Conservation (phyloP, 1,140 invertebrate genomes). For the Odontomachus brunneus region DNA sequence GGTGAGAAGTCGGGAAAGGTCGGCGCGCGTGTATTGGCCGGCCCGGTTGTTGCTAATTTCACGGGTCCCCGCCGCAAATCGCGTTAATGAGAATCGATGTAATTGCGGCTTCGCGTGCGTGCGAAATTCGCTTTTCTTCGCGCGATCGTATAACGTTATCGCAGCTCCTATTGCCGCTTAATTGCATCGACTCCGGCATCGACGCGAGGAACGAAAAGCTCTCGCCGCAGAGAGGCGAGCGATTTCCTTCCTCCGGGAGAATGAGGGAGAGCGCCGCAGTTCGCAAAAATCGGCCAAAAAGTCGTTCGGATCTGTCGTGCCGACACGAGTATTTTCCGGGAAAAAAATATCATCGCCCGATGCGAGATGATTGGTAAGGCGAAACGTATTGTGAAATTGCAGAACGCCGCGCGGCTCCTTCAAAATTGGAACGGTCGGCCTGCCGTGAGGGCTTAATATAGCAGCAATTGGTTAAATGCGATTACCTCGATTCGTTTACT, state of each 20-base stretch:
- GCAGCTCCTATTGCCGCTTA: too few relatives aligned
- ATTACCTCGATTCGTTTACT: conserved; percentile 51
- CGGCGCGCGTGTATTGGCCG: background rate
- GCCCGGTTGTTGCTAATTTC: conserved; percentile 46
- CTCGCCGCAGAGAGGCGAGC: too few relatives aligned
- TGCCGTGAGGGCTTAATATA: background rate
- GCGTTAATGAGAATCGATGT: conserved; percentile 62
- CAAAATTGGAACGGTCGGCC: background rate
- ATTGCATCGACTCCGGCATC: too few relatives aligned
- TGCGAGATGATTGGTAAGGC: background rate
- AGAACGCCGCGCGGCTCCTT: background rate
- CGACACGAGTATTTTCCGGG: too few relatives aligned
- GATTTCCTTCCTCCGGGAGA: too few relatives aligned
- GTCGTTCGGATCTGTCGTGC: too few relatives aligned
- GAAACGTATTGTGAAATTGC: background rate
- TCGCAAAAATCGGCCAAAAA: too few relatives aligned
- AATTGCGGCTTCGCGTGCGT: conserved; percentile 51
- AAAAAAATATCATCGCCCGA: background rate
- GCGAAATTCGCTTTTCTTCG: conserved; percentile 45
- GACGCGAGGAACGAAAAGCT: too few relatives aligned
- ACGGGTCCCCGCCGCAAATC: conserved; percentile 45
- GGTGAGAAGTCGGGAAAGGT: background rate
- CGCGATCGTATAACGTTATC: conserved; percentile 1
- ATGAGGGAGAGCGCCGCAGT: too few relatives aligned
- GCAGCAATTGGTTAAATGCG: conserved; percentile 51